Percentiles rank a stretch among this genome's conserved stretches.
These are phyloP conservation scores for Muscicapa adusta DNA, from an alignment of 2,113 vertebrate species.

Conservation along the genomic window DNA sequence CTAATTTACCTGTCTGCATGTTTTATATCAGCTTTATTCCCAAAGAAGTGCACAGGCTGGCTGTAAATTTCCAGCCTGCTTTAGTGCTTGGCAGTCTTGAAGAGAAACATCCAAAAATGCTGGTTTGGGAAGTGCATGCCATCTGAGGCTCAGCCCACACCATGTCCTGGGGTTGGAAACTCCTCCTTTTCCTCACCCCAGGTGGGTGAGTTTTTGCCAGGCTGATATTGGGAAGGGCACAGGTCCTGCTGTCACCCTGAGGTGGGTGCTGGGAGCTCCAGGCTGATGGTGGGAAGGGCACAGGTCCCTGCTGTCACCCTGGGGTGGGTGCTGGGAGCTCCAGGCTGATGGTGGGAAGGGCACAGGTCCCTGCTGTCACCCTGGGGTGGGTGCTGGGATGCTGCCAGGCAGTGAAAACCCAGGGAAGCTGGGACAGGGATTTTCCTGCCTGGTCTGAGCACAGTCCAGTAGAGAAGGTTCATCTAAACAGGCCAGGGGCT, in stretches of 20 bases:
- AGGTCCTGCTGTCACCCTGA: too few relatives aligned
- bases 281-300: not conserved
- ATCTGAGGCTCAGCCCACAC: not conserved
- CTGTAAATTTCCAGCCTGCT: not conserved
- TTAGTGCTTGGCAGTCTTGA: not conserved
- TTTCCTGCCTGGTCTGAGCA: not conserved
- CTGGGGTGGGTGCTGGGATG: not conserved
- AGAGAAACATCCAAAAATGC: not conserved
- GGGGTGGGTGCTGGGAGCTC: not conserved
- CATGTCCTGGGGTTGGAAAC: not conserved
- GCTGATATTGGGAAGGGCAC: not conserved
- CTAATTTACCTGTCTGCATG: not conserved
- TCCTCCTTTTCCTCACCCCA: not conserved
- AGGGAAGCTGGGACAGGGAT: fast-evolving
- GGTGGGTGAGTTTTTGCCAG: not conserved
- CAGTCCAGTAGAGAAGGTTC: too few relatives aligned
- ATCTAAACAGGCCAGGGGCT: not conserved
- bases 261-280: too few relatives aligned
- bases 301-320: not conserved
- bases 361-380: not conserved
- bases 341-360: not conserved
- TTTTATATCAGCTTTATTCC: not conserved
- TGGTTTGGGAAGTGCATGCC: not conserved
- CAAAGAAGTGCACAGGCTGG: not conserved
- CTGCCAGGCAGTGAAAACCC: not conserved